These are phyloP conservation scores for Tor tambroides DNA, from an alignment of 2,113 vertebrate genomes.

Conservation along the genomic window DNA sequence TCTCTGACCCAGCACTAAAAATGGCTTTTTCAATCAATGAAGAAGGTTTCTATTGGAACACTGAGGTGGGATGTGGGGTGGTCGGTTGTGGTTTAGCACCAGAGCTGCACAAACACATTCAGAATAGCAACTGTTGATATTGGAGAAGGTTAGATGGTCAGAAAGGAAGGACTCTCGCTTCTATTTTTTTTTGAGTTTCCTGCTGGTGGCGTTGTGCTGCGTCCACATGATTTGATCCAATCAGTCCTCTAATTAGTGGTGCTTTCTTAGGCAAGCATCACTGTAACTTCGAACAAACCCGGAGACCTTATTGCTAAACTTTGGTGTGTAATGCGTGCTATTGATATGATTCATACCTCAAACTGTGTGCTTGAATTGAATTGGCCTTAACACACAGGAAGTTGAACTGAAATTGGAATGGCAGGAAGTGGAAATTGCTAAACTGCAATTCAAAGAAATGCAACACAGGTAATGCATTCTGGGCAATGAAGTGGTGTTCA, in stretches of 20 bases:
- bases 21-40: constrained; percentile 47
- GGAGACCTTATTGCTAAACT: not conserved
- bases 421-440: not conserved
- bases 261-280: constrained; percentile 13
- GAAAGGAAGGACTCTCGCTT: not conserved
- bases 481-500: not conserved
- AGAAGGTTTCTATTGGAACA: constrained; percentile 41
- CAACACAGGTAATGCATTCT: not conserved
- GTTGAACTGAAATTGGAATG: not conserved
- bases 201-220: not conserved
- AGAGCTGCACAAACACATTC: constrained; percentile 37
- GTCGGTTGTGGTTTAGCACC: constrained; percentile 30
- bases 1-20: constrained; percentile 33
- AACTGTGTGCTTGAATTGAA: not conserved
- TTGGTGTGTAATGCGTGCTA: not conserved
- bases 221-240: constrained; percentile 22
- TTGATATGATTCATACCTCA: not conserved
- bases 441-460: not conserved
- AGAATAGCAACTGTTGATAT: constrained; percentile 50
- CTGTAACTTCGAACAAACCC: not conserved
- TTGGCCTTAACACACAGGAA: not conserved
- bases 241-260: constrained; percentile 20
- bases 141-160: constrained; percentile 46
- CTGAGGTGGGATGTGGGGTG: constrained; percentile 31
- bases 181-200: not conserved